phyloP scores from a whole-genome alignment of 2,113 vertebrate species.

The Numida meleagris region DNA sequence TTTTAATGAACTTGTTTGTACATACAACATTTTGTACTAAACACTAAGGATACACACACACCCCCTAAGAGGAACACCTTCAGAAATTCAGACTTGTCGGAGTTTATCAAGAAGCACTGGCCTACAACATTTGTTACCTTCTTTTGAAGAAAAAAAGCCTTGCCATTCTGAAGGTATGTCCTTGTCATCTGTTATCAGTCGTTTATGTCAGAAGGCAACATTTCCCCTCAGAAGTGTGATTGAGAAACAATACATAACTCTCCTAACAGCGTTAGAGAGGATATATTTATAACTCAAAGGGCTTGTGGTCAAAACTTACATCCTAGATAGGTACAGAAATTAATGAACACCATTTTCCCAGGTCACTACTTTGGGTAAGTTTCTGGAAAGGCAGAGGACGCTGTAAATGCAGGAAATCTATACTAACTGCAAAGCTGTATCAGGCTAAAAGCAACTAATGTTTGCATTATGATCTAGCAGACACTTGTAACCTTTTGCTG shows the following conservation, averaged over 20 bases:
- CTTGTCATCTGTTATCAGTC: not conserved
- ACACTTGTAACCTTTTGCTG: not conserved
- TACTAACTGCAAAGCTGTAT: not conserved
- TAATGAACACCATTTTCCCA: not conserved
- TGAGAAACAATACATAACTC: not conserved
- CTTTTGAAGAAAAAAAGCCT: not conserved
- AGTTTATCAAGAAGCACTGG: not conserved
- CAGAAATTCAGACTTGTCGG: not conserved
- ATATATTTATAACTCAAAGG: not conserved
- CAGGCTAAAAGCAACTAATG: not conserved
- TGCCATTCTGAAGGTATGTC: not conserved
- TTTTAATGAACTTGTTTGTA: constrained; percentile 81
- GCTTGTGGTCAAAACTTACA: not conserved
- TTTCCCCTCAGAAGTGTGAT: not conserved
- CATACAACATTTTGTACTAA: constrained; percentile 39
- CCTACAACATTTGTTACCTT: not conserved
- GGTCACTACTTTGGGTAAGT: not conserved
- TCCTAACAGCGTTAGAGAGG: not conserved
- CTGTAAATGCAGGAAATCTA: constrained; percentile 7
- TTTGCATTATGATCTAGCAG: not conserved
- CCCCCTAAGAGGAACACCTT: not conserved
- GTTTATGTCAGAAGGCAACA: not conserved
- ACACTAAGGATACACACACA: constrained; percentile 23
- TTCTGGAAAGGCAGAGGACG: not conserved
- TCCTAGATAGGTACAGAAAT: not conserved